These are phyloP conservation scores for Trematomus loennbergii DNA, from an alignment of 2,113 vertebrate genomes.

Conservation along the genomic window DNA sequence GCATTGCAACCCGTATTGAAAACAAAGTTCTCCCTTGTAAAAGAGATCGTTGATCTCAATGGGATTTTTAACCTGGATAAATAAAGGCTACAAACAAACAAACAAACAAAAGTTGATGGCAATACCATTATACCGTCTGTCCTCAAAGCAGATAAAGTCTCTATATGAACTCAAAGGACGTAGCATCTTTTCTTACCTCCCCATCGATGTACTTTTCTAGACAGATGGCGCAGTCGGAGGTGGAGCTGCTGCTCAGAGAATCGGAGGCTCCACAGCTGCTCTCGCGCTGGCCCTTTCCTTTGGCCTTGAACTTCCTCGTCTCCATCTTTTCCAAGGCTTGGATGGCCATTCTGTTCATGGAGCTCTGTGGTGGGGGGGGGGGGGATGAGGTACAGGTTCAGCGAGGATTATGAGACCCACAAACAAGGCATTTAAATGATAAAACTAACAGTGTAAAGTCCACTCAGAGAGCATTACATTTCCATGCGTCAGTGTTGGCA, in stretches of 20 bases:
- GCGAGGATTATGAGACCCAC: background rate
- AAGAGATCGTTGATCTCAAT: no score
- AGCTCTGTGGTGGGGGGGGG: constrained; percentile 84
- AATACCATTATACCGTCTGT: background rate
- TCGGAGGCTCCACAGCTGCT: constrained; percentile 92
- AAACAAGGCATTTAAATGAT: background rate
- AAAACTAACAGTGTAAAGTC: background rate
- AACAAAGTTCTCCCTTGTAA: no score
- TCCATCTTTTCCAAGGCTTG: constrained; percentile 99
- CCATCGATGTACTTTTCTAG: constrained; percentile 98
- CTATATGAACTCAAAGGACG: background rate
- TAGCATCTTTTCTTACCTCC: constrained; percentile 86
- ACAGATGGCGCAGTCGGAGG: constrained; percentile 99
- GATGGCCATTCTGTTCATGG: constrained; percentile 97
- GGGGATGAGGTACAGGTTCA: background rate
- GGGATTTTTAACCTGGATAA: no score
- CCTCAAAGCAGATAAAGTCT: background rate
- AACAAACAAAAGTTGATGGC: background rate
- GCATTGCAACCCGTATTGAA: background rate
- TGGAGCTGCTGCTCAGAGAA: constrained; percentile 96
- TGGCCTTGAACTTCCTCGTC: constrained; percentile 97
- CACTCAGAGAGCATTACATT: no score
- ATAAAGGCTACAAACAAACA: no score
- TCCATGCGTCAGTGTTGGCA: background rate
- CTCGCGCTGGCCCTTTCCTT: constrained; percentile 91